Base-by-base conservation (phyloP, 2,113 vertebrate species). In the Nannospalax galili region DNA sequence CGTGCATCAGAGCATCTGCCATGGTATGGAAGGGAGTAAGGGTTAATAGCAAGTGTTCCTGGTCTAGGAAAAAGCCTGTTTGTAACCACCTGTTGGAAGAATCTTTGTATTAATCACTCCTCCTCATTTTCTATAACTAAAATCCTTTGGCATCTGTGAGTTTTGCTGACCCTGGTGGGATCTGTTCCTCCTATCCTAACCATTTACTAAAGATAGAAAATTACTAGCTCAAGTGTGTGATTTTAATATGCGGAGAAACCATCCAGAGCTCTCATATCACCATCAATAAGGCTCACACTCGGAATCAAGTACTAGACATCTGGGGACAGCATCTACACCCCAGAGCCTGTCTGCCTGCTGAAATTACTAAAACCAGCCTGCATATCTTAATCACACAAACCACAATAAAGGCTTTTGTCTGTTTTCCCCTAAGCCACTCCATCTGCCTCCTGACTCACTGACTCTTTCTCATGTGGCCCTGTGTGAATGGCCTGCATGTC, bases 51-150 rank as follows among this genome's bases (percentile, higher is more conserved):
- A 84, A 30, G 16, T 19, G 20, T 37, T 60, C 16, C 79, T 16
- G 8, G 42, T 3, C 22, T 24, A 28, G 10, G 9, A 45, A 1
- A 12, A 69, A n/a, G 22, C 19, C 17, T 79, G 28, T 16, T 86
- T 86, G 24, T n/a, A 45, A 67, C n/a, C 48, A 84, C 40, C 48
- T 58, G 20, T 40, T 64, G 20, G 12, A 16, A 95, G 84, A 56
- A 48, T 14, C 58, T 65, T 37, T 84, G 48, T 67, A 64, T 28
- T 78, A 91, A 40, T 56, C 69, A 74, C 10, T 26, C 26, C 17
- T 42, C 70, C 73, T 81, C 58, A 37, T 89, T 85, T 73, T 82
- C 70, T 95, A 22, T 74, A 91, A 69, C 74, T 88, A 42, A 45
- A 87, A 15, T 17, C 30, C 69, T 90, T 84, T 95, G 65, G 17